These are phyloP conservation scores for Diloba caeruleocephala DNA, from an alignment of 2,888 invertebrate species.

Conservation along the genomic window DNA sequence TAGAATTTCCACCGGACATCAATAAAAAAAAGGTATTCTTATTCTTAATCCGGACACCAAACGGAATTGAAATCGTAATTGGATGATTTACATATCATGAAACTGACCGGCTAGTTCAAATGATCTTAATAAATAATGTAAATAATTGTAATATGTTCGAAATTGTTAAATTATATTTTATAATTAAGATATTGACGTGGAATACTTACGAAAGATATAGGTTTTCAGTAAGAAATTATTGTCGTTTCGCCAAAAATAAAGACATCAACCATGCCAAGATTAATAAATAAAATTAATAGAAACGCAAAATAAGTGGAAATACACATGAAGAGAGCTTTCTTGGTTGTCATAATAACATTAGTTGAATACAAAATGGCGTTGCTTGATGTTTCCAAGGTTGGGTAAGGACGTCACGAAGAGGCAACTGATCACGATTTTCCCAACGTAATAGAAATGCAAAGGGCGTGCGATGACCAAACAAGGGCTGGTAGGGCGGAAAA, in stretches of 20 bases:
- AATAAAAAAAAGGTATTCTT: too few species aligned
- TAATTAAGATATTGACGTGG: too few species aligned
- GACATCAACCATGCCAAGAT: slow-evolving; percentile 44
- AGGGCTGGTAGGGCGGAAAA: slow-evolving; percentile 48
- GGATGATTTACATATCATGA: too few species aligned
- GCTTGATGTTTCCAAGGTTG: slow-evolving; percentile 69
- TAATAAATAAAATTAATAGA: slow-evolving; percentile 52
- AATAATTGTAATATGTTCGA: too few species aligned
- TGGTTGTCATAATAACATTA: slow-evolving; percentile 63
- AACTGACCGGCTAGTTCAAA: too few species aligned
- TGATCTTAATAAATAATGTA: too few species aligned
- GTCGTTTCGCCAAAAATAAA: slow-evolving; percentile 40
- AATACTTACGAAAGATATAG: too few species aligned
- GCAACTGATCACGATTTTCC: slow-evolving; percentile 58
- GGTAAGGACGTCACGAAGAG: slow-evolving; percentile 67
- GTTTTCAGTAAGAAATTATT: slow-evolving; percentile 34
- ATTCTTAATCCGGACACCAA: too few species aligned
- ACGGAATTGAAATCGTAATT: too few species aligned
- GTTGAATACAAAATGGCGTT: slow-evolving; percentile 56
- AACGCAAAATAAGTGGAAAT: slow-evolving; percentile 41
- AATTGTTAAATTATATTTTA: background rate
- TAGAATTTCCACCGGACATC: too few species aligned
- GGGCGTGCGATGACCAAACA: slow-evolving; percentile 30
- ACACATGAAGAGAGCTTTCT: slow-evolving; percentile 62
- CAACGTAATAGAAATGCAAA: slow-evolving; percentile 55